These are phyloP conservation scores for Drosophila pegasa DNA, from an alignment of 2,888 invertebrate species.

Conservation along the genomic window DNA sequence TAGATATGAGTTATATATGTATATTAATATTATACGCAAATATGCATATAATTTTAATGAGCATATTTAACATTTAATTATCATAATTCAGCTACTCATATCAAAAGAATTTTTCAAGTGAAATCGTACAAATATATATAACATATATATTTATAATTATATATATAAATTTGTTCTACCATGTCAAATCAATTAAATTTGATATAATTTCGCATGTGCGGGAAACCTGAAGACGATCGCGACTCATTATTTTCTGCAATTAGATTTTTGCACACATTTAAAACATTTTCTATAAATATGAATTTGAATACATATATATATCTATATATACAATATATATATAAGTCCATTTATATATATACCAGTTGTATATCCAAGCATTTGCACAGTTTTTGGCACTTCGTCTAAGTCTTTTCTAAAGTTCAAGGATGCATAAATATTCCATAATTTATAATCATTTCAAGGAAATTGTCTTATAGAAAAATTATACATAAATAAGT, in stretches of 20 bases:
- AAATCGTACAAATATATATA: conserved; percentile 16
- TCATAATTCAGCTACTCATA: conserved; percentile 13
- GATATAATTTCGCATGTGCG: conserved; percentile 62
- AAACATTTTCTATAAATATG: conserved; percentile 10
- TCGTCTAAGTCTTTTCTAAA: conserved; percentile 23
- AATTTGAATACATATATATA: conserved; percentile 4
- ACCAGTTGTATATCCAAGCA: conserved; percentile 13
- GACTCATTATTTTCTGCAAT: conserved; percentile 31
- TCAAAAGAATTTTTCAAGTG: conserved; percentile 17
- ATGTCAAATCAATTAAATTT: conserved; percentile 64
- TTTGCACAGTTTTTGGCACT: conserved; percentile 16
- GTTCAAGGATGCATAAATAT: conserved; percentile 42
- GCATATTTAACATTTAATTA: conserved; percentile 41
- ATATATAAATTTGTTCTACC: conserved; percentile 16
- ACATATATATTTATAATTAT: conserved; percentile 9
- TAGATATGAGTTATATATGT: conserved; percentile 1
- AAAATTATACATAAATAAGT: background rate
- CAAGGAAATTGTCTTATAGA: conserved; percentile 28
- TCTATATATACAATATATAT: conserved; percentile 1
- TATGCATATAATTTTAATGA: conserved; percentile 30
- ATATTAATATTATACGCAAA: conserved; percentile 1
- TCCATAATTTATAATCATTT: conserved; percentile 24
- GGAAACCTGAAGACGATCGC: conserved; percentile 21
- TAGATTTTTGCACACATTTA: conserved; percentile 41
- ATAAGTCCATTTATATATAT: conserved; percentile 11